phyloP scores from a whole-genome alignment of 2,113 vertebrate genomes.

The Cyprichromis sp. region DNA sequence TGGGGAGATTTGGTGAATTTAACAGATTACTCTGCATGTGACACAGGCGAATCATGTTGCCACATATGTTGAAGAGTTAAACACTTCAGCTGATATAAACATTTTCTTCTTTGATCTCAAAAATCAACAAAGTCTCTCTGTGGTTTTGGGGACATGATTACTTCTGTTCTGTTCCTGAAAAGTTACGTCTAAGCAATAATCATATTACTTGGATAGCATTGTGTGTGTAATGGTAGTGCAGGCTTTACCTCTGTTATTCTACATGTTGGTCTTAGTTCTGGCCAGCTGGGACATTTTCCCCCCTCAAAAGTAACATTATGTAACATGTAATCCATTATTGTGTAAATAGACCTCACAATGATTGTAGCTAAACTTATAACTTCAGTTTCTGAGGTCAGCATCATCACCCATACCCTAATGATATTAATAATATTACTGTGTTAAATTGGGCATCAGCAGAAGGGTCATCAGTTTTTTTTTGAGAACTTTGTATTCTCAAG shows the following conservation, averaged over 20 bases:
- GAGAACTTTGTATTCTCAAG: not conserved
- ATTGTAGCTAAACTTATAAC: not conserved
- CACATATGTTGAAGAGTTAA: not conserved
- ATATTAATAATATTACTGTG: not conserved
- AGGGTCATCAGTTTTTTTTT: not conserved
- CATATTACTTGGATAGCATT: not conserved
- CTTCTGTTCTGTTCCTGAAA: not conserved
- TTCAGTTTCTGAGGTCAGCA: not conserved
- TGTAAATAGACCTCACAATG: not conserved
- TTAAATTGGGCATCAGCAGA: not conserved
- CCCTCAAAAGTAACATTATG: not conserved
- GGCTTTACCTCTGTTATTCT: not conserved
- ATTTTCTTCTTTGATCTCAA: not conserved
- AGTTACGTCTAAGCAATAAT: not conserved
- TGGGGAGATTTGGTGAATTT: not conserved
- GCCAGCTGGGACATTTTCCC: not conserved
- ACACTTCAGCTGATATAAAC: not conserved
- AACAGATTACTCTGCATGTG: not conserved
- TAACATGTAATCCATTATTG: not conserved
- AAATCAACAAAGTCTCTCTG: not conserved
- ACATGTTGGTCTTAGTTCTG: not conserved
- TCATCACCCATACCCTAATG: not conserved
- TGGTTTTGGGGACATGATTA: not conserved
- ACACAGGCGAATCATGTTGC: not conserved
- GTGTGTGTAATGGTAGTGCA: not conserved